A percentile compares a stretch with the other conserved stretches of the same genome.
Conservation (phyloP, 2,797 vertebrate species). For the Gambelia wislizenii region DNA sequence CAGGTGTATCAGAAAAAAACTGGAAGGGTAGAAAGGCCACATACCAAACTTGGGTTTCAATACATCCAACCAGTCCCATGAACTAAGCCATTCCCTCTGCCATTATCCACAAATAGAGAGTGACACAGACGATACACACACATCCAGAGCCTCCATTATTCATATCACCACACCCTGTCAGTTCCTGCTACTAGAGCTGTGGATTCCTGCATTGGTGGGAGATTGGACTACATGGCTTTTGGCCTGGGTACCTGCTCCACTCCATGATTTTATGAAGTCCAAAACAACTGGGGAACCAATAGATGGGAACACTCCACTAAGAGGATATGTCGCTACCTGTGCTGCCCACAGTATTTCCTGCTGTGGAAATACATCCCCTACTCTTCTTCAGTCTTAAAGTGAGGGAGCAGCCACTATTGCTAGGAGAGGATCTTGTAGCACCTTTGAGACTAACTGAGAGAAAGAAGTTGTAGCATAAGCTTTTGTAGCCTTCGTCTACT, state of each 20-base stretch:
- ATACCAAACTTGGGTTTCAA: too few species aligned
- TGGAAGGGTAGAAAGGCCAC: neutral
- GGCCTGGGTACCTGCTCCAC: too few species aligned
- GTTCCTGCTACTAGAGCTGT: too few species aligned
- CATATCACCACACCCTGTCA: neutral
- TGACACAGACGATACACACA: neutral
- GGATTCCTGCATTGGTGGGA: too few species aligned
- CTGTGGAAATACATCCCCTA: neutral
- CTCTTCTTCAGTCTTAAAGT: neutral
- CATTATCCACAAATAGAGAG: neutral
- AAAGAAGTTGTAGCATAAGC: too few species aligned
- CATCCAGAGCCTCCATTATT: neutral
- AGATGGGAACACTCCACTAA: too few species aligned
- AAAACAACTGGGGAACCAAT: too few species aligned
- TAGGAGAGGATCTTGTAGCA: too few species aligned
- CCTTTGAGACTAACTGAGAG: too few species aligned
- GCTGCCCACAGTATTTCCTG: neutral
- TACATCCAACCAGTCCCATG: neutral
- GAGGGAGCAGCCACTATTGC: neutral
- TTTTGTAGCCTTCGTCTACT: too few species aligned
- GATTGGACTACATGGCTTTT: too few species aligned
- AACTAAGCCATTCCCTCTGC: neutral
- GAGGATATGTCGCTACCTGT: neutral
- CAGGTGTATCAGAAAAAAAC: neutral
- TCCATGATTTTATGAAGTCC: too few species aligned